phyloP scores from a whole-genome alignment of 2,113 vertebrate genomes.

The Cygnus buccinator region DNA sequence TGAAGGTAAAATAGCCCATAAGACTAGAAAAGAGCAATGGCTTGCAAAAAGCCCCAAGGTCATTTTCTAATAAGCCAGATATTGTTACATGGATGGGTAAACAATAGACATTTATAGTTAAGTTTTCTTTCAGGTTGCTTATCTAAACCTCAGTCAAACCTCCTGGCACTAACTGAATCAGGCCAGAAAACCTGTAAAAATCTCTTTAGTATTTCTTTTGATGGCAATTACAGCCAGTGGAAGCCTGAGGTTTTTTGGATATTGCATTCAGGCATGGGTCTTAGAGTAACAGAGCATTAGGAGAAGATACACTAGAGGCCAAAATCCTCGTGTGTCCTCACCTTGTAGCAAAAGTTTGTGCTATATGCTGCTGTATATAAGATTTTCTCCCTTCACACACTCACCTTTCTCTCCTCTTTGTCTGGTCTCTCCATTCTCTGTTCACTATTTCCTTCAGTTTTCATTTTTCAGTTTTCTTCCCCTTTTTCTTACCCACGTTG shows the following conservation, averaged over 20 bases:
- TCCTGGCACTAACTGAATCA: not conserved
- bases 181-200: not conserved
- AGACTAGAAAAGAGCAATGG: not conserved
- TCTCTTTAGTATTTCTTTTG: not conserved
- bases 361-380: not conserved
- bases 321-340: not conserved
- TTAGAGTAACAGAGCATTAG: not conserved
- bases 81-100: not conserved
- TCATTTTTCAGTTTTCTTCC: not conserved
- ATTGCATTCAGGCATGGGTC: not conserved
- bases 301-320: not conserved
- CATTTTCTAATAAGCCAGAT: not conserved
- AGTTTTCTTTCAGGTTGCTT: not conserved
- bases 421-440: not conserved
- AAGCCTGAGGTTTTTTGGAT: not conserved
- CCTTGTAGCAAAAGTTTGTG: not conserved
- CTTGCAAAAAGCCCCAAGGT: not conserved
- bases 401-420: not conserved
- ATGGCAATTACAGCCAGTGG: not conserved
- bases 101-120: not conserved
- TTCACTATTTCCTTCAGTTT: not conserved
- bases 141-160: not conserved
- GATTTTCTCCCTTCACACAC: not conserved
- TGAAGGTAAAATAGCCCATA: not conserved
- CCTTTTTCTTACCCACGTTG: not conserved